Evolutionary conservation across 1,140 invertebrate species (phyloP).

Genomic region (Rhopalosiphum maidis): DNA sequence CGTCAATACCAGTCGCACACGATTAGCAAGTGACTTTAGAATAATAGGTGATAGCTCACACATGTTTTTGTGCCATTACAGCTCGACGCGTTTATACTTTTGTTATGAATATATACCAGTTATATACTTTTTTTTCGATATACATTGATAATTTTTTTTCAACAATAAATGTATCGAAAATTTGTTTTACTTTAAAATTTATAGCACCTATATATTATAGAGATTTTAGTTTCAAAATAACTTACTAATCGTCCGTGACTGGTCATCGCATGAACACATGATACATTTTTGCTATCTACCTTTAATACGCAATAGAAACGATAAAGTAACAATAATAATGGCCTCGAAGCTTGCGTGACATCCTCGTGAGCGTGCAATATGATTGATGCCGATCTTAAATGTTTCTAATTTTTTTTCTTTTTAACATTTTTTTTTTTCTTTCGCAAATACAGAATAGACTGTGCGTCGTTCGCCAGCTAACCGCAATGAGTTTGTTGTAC

Average conservation of each 20-base stretch:
- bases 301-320: background rate
- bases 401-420: background rate
- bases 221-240: background rate
- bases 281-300: background rate
- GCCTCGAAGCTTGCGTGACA: background rate
- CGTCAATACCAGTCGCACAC: background rate
- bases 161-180: too few relatives aligned
- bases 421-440: background rate
- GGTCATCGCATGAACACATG: background rate
- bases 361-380: background rate
- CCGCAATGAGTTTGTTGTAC: slow-evolving; percentile 83
- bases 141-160: background rate
- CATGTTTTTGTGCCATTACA: background rate
- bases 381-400: background rate
- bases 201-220: background rate
- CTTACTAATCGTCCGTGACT: background rate
- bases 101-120: background rate
- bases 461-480: slow-evolving; percentile 73
- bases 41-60: background rate
- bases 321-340: background rate
- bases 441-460: slow-evolving; percentile 64
- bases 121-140: background rate
- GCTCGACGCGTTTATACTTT: background rate
- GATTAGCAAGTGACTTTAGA: background rate
- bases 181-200: background rate